These are phyloP conservation scores for Eutrigla gurnardus DNA, from an alignment of 2,797 vertebrate genomes.

Conservation along the genomic window DNA sequence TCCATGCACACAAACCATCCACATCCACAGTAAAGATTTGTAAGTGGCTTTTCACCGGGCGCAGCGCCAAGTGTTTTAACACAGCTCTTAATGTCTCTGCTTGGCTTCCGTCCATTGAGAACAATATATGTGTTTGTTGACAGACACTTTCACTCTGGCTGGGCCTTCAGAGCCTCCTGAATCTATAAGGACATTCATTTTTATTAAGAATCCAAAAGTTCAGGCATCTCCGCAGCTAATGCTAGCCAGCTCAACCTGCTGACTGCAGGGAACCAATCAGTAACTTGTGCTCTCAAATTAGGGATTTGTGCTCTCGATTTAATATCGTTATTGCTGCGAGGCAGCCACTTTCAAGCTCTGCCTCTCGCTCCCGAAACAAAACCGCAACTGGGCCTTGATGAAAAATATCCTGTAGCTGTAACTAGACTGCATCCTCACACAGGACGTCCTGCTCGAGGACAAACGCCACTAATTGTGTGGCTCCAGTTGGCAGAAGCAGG, in stretches of 20 bases:
- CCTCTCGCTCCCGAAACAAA: not conserved
- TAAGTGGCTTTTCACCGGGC: constrained; percentile 34
- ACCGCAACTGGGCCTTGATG: too few species aligned
- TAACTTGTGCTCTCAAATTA: not conserved
- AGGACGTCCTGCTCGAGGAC: not conserved
- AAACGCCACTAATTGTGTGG: not conserved
- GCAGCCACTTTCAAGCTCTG: not conserved
- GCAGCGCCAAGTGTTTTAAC: constrained; percentile 40
- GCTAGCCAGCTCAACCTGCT: not conserved
- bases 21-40: constrained; percentile 5
- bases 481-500: not conserved
- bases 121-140: constrained; percentile 50
- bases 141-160: constrained; percentile 33
- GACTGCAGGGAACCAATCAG: not conserved
- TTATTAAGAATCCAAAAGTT: constrained; percentile 25
- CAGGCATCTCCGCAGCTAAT: not conserved
- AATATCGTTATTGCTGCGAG: constrained; percentile 7
- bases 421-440: not conserved
- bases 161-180: constrained; percentile 18
- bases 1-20: not conserved
- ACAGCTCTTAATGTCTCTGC: constrained; percentile 44
- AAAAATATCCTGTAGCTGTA: not conserved
- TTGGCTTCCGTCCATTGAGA: constrained; percentile 47
- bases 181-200: constrained; percentile 31
- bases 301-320: not conserved